Evolutionary conservation across 2,113 vertebrate genomes (phyloP).

Genomic region (Cololabis saira): DNA sequence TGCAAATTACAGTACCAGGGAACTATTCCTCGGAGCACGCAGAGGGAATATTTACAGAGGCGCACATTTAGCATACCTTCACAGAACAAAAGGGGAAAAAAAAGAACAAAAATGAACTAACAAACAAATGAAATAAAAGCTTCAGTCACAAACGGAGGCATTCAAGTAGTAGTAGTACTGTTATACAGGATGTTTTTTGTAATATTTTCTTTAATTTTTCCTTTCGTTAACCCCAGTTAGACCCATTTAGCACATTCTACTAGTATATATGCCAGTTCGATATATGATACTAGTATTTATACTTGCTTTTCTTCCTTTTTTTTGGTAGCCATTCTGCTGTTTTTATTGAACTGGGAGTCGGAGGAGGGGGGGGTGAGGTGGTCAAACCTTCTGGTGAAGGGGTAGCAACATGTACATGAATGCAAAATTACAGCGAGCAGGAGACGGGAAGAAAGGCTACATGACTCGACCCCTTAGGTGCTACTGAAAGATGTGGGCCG

Average conservation of each 20-base stretch:
- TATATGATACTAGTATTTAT: slow-evolving; percentile 32
- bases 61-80: slow-evolving; percentile 99
- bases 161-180: slow-evolving; percentile 99
- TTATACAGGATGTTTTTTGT: slow-evolving; percentile 94
- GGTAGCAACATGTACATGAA: slow-evolving; percentile 70
- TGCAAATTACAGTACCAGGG: slow-evolving; percentile 99
- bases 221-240: slow-evolving; percentile 77
- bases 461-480: slow-evolving; percentile 84
- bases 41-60: slow-evolving; percentile 94
- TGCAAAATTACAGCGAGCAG: slow-evolving; percentile 78
- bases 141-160: slow-evolving; percentile 98
- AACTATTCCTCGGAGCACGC: slow-evolving; percentile 99
- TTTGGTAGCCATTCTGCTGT: slow-evolving; percentile 83
- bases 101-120: slow-evolving; percentile 83
- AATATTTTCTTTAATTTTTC: slow-evolving; percentile 69
- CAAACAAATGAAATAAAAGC: slow-evolving; percentile 90
- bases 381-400: slow-evolving; percentile 55
- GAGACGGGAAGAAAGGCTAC: slow-evolving; percentile 68
- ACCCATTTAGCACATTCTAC: slow-evolving; percentile 83
- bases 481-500: slow-evolving; percentile 74
- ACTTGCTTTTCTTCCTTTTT: slow-evolving; percentile 70
- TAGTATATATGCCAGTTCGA: slow-evolving; percentile 37
- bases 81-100: slow-evolving; percentile 89
- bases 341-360: slow-evolving; percentile 77
- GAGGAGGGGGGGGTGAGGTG: slow-evolving; percentile 48